Base-by-base conservation (phyloP, 2,888 invertebrate species). In the Vesta saturnalis region DNA sequence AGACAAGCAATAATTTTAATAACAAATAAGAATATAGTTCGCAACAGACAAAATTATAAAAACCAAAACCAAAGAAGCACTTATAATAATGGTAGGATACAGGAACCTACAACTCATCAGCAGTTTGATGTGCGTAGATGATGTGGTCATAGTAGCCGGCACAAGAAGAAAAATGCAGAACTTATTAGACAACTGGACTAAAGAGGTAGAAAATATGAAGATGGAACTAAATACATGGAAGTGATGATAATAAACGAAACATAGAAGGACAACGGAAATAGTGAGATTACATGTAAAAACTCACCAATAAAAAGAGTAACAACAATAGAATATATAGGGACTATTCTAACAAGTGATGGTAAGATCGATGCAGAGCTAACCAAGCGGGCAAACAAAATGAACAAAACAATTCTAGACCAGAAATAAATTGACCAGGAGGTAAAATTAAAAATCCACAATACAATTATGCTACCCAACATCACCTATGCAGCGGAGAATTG, bases 401-500 rank as follows among this genome's bases (percentile, higher is more conserved):
- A n/a, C n/a, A n/a, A n/a, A n/a, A n/a, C n/a, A n/a, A 8, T 60
- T 23, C 30, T 60, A 52, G 23, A 35, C 18, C 46, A 60, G 12
- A 15, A n/a, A 15, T 22, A 60, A 60, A 30, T 60, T 12, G 15
- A 23, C 39, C n/a, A n/a, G n/a, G n/a, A n/a, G n/a, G n/a, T n/a
- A n/a, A n/a, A n/a, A n/a, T n/a, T n/a, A n/a, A n/a, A 19, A n/a
- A 59, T 59, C 2, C 47, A 60, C 18, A 60, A 49, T 16, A 12
- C 14, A 19, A 35, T 60, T 30, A 52, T 30, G 8, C 5, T 60
- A 15, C 60, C 60, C 16, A 49, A 30, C 15, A 14, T 60, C 4
- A 52, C 47, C 10, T 60, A 52, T 2, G 60, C 60, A 14, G n/a
- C 47, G 14, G 52, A 60, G 30, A 60, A 60, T 14, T 60, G 52